phyloP scores from a whole-genome alignment of 2,797 vertebrate genomes.

The Rhincodon typus region DNA sequence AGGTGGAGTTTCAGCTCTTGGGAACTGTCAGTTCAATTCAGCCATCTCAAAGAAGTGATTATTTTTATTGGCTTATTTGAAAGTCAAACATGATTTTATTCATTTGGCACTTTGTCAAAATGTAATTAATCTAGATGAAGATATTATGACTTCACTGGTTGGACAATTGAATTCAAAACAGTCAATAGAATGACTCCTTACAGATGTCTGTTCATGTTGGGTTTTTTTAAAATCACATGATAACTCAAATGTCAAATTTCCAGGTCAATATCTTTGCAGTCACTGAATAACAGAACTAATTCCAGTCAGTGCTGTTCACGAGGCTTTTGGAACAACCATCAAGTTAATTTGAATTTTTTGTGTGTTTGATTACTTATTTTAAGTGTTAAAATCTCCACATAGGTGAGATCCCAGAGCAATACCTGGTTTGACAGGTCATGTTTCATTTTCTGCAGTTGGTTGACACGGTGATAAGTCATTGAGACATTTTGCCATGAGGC shows the following conservation, averaged over 20 bases:
- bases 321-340: too few relatives aligned
- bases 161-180: neutral
- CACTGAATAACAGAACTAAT: neutral
- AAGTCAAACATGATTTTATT: neutral
- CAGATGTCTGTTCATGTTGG: neutral
- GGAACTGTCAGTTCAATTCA: constrained; percentile 6
- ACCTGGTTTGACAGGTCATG: too few relatives aligned
- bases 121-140: constrained; percentile 7
- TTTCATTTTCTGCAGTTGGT: too few relatives aligned
- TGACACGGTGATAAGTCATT: too few relatives aligned
- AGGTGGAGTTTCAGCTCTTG: neutral
- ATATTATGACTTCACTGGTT: neutral
- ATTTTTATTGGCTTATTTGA: constrained; percentile 9
- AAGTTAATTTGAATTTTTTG: neutral
- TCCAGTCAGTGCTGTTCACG: too few relatives aligned
- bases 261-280: neutral
- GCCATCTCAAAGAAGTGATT: neutral
- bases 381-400: neutral
- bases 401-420: too few relatives aligned
- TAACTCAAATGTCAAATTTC: neutral
- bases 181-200: neutral
- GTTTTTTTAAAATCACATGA: neutral
- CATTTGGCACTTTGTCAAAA: neutral
- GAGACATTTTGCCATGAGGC: too few relatives aligned
- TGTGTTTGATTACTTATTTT: neutral